Percentiles rank a stretch among this genome's conserved stretches.
Evolutionary conservation across 2,113 vertebrate genomes (phyloP).

Genomic region (Struthidea cinerea): DNA sequence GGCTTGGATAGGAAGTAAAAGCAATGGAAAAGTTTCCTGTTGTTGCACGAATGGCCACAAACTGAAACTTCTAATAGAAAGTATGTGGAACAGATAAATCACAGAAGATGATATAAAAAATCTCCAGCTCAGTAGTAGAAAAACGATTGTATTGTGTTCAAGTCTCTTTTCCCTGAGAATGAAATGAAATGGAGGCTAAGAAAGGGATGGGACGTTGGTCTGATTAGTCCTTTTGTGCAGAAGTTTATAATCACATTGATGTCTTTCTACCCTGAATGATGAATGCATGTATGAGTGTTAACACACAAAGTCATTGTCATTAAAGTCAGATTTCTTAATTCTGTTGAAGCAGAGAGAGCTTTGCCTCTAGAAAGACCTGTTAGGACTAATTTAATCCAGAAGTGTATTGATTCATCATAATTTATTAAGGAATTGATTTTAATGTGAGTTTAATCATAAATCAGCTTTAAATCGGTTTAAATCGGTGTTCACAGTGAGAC

Average conservation of each 20-base stretch:
- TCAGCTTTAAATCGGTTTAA: not conserved
- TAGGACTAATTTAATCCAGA: slow-evolving; percentile 22
- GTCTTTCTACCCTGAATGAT: not conserved
- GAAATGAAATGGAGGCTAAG: not conserved
- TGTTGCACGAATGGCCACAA: not conserved
- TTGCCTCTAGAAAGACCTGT: not conserved
- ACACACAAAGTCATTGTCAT: not conserved
- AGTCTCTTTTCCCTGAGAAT: not conserved
- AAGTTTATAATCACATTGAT: not conserved
- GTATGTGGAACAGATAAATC: not conserved
- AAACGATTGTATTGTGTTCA: not conserved
- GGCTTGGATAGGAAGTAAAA: not conserved
- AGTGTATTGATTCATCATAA: slow-evolving; percentile 13
- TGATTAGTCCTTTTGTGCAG: not conserved
- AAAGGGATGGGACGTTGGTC: not conserved
- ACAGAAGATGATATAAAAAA: not conserved
- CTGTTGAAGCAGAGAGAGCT: not conserved
- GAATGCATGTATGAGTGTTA: not conserved
- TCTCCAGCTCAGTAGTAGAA: not conserved
- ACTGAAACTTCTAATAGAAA: not conserved
- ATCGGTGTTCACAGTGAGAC: not conserved
- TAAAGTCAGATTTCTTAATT: not conserved
- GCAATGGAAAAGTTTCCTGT: not conserved
- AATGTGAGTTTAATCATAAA: not conserved
- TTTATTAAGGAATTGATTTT: slow-evolving; percentile 3